Conservation (phyloP, 2,797 vertebrate genomes). For the Amblyraja radiata region DNA sequence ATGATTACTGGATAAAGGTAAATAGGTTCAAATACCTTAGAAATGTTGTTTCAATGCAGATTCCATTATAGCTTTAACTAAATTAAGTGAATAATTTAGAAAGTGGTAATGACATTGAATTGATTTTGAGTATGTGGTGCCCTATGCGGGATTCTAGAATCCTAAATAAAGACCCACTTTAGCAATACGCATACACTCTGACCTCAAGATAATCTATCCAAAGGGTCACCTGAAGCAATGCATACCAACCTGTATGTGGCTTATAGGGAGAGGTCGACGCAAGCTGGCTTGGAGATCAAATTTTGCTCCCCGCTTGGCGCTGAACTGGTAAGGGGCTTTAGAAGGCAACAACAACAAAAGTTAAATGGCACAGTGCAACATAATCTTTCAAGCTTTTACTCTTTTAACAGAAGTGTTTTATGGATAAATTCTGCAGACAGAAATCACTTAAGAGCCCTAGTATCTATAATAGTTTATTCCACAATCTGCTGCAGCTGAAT, state of each 20-base stretch:
- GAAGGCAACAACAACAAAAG: neutral
- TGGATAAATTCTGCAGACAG: too few species aligned
- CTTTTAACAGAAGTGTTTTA: too few species aligned
- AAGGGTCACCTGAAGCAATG: neutral
- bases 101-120: neutral
- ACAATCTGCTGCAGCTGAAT: too few species aligned
- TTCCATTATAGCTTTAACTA: neutral
- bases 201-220: too few species aligned
- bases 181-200: neutral
- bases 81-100: neutral
- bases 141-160: neutral
- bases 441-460: too few species aligned
- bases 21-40: too few species aligned
- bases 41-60: neutral
- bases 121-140: neutral
- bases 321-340: neutral
- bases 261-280: conserved; percentile 77
- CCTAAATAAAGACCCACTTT: neutral
- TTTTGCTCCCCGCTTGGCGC: conserved; percentile 58
- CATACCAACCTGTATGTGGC: conserved; percentile 75
- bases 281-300: conserved; percentile 92
- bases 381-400: too few species aligned
- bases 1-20: too few species aligned
- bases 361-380: neutral
- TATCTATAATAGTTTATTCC: too few species aligned